These are phyloP conservation scores for Coreius guichenoti DNA, from an alignment of 2,797 vertebrate species.

Conservation along the genomic window DNA sequence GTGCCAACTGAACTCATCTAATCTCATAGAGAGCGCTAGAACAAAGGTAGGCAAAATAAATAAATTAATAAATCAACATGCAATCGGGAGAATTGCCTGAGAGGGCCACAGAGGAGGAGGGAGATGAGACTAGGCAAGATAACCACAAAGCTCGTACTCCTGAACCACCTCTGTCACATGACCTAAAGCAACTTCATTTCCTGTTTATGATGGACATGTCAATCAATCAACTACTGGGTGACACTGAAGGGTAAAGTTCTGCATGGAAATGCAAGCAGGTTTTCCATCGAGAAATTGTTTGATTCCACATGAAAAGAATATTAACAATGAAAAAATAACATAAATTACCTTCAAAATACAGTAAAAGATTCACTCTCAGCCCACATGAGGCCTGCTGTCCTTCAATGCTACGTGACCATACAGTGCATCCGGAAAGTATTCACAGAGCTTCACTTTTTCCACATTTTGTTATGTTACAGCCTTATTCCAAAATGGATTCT, in stretches of 20 bases:
- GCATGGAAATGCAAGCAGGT: background rate
- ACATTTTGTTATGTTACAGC: no score
- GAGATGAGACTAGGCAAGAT: constrained; percentile 1
- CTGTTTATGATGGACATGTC: constrained; percentile 39
- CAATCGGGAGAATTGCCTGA: constrained; percentile 46
- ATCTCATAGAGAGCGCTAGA: constrained; percentile 42
- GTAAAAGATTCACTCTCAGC: background rate
- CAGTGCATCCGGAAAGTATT: no score
- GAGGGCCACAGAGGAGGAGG: constrained; percentile 15
- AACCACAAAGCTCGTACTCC: background rate
- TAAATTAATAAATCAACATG: constrained; percentile 58
- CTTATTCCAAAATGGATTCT: no score
- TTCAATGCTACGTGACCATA: background rate
- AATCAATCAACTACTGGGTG: background rate
- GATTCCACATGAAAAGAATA: background rate
- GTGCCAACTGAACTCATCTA: constrained; percentile 46
- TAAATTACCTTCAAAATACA: background rate
- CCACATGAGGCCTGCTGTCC: background rate
- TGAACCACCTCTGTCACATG: constrained; percentile 20
- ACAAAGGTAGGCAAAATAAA: constrained; percentile 52
- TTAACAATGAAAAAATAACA: background rate
- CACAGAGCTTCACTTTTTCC: no score
- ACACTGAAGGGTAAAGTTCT: background rate
- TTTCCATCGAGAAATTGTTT: background rate
- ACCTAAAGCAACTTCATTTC: constrained; percentile 28